Conservation (phyloP, 2,888 invertebrate genomes). For the Cephus pulcher region DNA sequence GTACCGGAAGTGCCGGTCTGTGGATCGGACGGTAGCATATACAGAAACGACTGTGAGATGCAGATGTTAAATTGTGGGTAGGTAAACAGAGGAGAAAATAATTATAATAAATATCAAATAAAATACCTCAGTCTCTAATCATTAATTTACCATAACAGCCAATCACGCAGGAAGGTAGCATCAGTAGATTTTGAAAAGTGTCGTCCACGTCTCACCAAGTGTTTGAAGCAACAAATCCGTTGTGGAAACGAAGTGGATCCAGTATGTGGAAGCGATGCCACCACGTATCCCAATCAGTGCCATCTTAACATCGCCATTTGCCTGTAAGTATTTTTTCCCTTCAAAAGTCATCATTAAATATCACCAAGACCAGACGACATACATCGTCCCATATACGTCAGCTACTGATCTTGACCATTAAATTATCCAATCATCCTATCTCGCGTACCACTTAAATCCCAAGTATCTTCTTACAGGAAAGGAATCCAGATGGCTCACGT, state of each 20-base stretch:
- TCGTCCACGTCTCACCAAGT: conserved; percentile 78
- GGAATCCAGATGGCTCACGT: conserved; percentile 90
- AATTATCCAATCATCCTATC: background rate
- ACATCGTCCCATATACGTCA: background rate
- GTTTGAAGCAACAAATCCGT: conserved; percentile 79
- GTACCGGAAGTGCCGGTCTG: conserved; percentile 82
- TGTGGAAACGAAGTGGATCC: conserved; percentile 76
- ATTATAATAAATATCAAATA: conserved; percentile 2
- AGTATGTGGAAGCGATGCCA: conserved; percentile 91
- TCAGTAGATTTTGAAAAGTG: conserved; percentile 86
- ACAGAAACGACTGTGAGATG: conserved; percentile 89
- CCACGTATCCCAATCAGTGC: conserved; percentile 86
- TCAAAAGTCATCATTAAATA: background rate
- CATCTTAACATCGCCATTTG: conserved; percentile 86
- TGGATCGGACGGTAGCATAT: conserved; percentile 90
- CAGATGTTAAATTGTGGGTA: conserved; percentile 91
- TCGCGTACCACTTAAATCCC: conserved; percentile 11
- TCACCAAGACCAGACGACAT: background rate
- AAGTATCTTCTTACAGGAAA: conserved; percentile 70
- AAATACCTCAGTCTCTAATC: background rate
- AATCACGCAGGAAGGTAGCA: conserved; percentile 72
- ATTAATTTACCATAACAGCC: conserved; percentile 34
- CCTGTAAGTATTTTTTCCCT: conserved; percentile 72
- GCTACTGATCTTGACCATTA: background rate
- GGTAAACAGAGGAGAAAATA: conserved; percentile 48